A percentile compares a stretch with the other conserved stretches of the same genome.
phyloP scores from a whole-genome alignment of 2,113 vertebrate species.

The Paracyprichromis sp. region DNA sequence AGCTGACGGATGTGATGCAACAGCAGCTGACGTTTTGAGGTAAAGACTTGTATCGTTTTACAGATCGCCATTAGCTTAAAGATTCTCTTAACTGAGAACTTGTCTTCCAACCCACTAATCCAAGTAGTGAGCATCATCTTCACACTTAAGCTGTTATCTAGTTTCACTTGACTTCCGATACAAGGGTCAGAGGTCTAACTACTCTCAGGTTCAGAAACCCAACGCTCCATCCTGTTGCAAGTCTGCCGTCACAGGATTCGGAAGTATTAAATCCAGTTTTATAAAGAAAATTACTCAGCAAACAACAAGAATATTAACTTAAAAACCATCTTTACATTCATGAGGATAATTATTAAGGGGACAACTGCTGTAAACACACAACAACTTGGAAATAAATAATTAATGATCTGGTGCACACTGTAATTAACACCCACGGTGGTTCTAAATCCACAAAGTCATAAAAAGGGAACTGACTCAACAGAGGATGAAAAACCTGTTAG shows the following conservation, averaged over 20 bases:
- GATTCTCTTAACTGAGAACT: neutral
- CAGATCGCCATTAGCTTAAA: conserved; percentile 9
- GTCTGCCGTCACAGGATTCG: neutral
- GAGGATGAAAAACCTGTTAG: conserved; percentile 5
- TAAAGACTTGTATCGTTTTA: conserved; percentile 17
- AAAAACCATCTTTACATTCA: neutral
- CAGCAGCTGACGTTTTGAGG: conserved; percentile 8
- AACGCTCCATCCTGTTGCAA: neutral
- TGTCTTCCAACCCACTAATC: neutral
- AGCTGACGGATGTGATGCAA: conserved; percentile 24
- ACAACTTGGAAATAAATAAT: neutral
- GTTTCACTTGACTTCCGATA: conserved; percentile 24
- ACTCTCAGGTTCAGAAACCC: neutral
- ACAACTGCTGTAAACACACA: neutral
- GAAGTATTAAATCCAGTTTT: neutral
- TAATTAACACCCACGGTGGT: neutral
- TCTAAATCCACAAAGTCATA: neutral
- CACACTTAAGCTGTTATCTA: conserved; percentile 10
- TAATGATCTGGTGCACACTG: neutral
- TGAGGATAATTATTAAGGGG: neutral
- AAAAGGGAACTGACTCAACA: neutral
- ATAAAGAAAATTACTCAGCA: neutral
- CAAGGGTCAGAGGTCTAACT: neutral
- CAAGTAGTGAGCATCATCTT: conserved; percentile 1
- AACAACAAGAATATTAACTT: neutral